A percentile compares a stretch with the other conserved stretches of the same genome.
Conservation (phyloP, 2,888 invertebrate species). For the Agriotes lineatus region DNA sequence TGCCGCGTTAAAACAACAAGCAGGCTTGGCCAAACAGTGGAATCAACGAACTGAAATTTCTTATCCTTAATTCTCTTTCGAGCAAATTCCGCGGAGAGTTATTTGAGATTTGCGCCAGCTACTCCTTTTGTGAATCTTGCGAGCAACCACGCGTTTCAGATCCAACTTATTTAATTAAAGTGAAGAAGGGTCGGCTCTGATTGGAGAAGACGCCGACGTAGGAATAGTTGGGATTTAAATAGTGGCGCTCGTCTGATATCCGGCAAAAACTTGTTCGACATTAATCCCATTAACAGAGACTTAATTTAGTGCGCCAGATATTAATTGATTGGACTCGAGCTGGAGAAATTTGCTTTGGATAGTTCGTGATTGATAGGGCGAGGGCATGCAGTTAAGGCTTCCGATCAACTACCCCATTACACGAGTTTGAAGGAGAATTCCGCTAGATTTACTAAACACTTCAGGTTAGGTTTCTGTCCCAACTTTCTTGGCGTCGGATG, state of each 20-base stretch:
- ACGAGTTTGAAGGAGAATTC: slow-evolving; percentile 2
- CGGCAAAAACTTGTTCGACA: too few relatives aligned
- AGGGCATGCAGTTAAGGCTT: background rate
- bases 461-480: background rate
- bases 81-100: background rate
- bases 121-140: background rate
- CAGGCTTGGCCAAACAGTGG: background rate
- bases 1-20: too few relatives aligned
- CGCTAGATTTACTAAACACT: background rate
- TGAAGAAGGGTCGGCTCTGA: too few relatives aligned
- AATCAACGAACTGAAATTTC: background rate
- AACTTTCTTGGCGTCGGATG: too few relatives aligned
- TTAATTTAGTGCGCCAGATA: background rate
- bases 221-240: too few relatives aligned
- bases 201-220: too few relatives aligned
- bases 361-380: background rate
- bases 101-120: background rate
- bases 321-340: background rate
- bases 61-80: slow-evolving; percentile 1
- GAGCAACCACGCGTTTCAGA: background rate
- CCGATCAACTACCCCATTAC: background rate
- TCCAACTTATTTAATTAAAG: background rate
- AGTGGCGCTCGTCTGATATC: too few relatives aligned
- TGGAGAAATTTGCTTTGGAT: background rate
- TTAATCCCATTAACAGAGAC: too few relatives aligned